A percentile compares a stretch with the other conserved stretches of the same genome.
Evolutionary conservation across 2,797 vertebrate genomes (phyloP).

Genomic region (Chelonia mydas): DNA sequence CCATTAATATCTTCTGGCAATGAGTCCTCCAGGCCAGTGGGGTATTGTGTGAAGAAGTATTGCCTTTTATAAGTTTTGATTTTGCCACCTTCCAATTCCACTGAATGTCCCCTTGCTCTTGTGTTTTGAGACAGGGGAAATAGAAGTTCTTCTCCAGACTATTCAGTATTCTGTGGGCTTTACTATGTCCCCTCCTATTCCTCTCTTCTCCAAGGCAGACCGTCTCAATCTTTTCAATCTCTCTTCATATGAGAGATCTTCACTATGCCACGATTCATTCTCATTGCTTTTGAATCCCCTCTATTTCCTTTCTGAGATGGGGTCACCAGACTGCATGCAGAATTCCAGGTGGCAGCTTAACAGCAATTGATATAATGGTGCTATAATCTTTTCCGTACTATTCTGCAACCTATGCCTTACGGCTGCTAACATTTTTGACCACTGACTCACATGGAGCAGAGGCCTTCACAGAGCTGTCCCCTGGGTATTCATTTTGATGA

Average conservation of each 20-base stretch:
- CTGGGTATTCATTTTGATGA: not conserved
- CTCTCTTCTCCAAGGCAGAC: slow-evolving; percentile 13
- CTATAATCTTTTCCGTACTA: not conserved
- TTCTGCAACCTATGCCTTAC: not conserved
- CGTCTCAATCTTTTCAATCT: slow-evolving; percentile 8
- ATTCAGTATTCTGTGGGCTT: not conserved
- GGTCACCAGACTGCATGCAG: not conserved
- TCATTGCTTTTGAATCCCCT: not conserved
- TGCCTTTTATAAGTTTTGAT: not conserved
- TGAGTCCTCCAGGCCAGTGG: not conserved
- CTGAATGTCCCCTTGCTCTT: not conserved
- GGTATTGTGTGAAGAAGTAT: not conserved
- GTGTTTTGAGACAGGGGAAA: not conserved
- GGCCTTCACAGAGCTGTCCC: not conserved
- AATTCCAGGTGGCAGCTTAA: not conserved
- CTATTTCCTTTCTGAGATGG: not conserved
- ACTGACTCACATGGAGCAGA: not conserved
- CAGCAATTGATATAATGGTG: not conserved
- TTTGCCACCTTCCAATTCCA: not conserved
- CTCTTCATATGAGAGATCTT: not conserved
- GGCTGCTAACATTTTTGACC: not conserved
- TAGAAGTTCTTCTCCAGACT: not conserved
- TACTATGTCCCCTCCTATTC: not conserved
- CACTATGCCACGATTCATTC: not conserved
- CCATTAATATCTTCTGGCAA: not conserved